phyloP scores from a whole-genome alignment of 2,797 vertebrate species.

The Sarcophilus harrisii region DNA sequence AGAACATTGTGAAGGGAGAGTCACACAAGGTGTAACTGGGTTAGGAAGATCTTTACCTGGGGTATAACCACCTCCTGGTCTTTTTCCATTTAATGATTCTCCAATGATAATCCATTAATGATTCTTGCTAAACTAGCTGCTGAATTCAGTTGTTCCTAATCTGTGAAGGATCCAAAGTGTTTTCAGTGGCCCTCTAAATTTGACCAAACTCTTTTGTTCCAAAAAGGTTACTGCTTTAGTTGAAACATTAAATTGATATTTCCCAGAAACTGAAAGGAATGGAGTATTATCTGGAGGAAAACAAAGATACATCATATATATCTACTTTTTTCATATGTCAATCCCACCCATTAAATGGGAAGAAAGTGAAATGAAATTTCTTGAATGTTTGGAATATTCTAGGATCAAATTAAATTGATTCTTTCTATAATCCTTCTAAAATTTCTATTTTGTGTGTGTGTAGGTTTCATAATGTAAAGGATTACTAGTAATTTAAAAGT shows the following conservation, averaged over 20 bases:
- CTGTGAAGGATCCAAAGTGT: background rate
- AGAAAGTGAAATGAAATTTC: background rate
- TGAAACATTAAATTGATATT: background rate
- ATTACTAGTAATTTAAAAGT: background rate
- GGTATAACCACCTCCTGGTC: background rate
- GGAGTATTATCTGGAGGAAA: background rate
- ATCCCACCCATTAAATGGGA: background rate
- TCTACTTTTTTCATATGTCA: background rate
- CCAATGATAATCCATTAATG: too few species aligned
- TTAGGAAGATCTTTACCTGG: background rate
- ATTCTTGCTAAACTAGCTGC: background rate
- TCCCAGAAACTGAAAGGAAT: too few species aligned
- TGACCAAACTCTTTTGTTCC: background rate
- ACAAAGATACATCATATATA: background rate
- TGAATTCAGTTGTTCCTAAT: background rate
- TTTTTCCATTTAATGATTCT: background rate
- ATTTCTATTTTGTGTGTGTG: background rate
- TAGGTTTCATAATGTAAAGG: background rate
- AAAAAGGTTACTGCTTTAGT: background rate
- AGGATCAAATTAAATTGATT: background rate
- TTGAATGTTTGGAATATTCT: background rate
- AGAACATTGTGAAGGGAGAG: background rate
- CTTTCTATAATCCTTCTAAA: background rate
- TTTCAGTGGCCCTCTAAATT: background rate
- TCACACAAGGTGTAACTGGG: background rate